phyloP scores from a whole-genome alignment of 2,797 vertebrate species.

The Sphenopsis melanotis region DNA sequence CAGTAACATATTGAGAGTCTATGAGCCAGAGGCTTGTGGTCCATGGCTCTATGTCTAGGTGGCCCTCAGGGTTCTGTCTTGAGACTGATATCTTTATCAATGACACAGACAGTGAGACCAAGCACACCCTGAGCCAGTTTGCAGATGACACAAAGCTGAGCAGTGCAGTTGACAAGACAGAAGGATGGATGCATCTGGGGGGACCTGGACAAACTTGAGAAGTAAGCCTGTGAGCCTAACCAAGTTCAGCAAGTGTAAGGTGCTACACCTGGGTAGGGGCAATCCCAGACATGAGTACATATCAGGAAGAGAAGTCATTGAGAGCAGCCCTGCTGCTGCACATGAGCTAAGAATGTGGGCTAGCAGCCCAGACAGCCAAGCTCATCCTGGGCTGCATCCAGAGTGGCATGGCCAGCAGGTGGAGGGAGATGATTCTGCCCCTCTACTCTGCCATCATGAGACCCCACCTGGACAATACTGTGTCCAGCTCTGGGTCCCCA shows the following conservation, averaged over 20 bases:
- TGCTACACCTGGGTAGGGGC: neutral
- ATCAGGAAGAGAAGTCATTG: neutral
- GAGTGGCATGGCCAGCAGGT: neutral
- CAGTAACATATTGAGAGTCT: neutral
- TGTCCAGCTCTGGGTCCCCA: neutral
- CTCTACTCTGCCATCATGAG: accelerated
- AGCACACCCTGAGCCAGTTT: neutral
- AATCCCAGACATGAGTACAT: neutral
- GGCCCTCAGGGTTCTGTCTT: neutral
- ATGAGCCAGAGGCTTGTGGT: neutral
- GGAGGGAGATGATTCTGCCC: neutral
- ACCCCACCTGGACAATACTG: neutral
- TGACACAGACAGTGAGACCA: neutral
- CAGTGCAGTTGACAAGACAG: neutral
- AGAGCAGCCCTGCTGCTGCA: neutral
- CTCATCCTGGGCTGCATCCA: neutral
- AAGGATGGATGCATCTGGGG: neutral
- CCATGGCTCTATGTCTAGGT: neutral
- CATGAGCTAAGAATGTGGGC: neutral
- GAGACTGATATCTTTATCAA: neutral
- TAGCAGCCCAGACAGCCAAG: neutral
- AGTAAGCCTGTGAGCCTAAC: neutral
- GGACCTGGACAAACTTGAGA: neutral
- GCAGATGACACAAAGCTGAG: neutral
- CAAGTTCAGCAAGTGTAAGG: neutral